Percentiles rank a stretch among this genome's conserved stretches.
phyloP scores from a whole-genome alignment of 2,113 vertebrate species.

The Bambusicola thoracicus region DNA sequence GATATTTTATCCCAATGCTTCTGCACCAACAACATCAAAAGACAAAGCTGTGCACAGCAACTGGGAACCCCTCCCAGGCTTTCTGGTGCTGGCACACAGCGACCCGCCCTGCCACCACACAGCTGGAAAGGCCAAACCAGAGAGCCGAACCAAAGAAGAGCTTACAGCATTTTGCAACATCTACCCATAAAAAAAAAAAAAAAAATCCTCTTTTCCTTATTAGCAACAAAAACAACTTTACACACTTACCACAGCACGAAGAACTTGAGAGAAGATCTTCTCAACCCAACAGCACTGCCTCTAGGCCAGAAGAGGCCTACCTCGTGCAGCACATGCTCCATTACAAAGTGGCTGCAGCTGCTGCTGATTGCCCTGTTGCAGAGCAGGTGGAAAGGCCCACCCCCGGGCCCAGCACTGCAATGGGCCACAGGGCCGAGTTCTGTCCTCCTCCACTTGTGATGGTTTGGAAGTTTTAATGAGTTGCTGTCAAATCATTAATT shows the following conservation, averaged over 20 bases:
- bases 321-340: fast-evolving
- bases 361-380: fast-evolving
- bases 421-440: too few relatives aligned
- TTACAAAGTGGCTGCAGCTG: neutral
- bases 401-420: too few relatives aligned
- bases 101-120: too few relatives aligned
- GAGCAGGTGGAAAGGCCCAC: neutral
- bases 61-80: fast-evolving
- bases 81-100: too few relatives aligned
- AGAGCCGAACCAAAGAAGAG: neutral
- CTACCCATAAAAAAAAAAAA: neutral
- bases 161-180: fast-evolving
- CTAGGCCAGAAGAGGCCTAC: fast-evolving
- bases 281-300: fast-evolving
- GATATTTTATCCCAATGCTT: neutral
- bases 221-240: fast-evolving
- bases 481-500: fast-evolving
- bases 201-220: too few relatives aligned
- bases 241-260: neutral
- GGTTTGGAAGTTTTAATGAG: neutral
- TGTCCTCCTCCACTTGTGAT: too few relatives aligned
- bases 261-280: fast-evolving
- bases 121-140: fast-evolving
- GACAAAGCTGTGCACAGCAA: neutral
- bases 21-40: neutral